These are phyloP conservation scores for Dascyllus trimaculatus DNA, from an alignment of 2,113 vertebrate genomes.

Conservation along the genomic window DNA sequence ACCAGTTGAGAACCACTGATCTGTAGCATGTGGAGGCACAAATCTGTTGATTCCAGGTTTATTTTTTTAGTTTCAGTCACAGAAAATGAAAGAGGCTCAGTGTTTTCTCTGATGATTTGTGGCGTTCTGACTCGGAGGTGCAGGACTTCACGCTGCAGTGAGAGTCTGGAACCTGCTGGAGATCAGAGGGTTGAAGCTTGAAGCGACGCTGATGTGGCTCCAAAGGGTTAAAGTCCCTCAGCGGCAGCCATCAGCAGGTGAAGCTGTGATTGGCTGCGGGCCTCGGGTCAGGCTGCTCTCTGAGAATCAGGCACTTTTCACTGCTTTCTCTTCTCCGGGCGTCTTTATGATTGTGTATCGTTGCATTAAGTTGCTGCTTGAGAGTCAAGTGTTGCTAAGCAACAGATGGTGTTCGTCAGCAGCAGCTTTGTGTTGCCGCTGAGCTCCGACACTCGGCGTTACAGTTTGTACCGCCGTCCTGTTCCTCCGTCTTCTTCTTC, in stretches of 20 bases:
- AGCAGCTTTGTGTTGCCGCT: slow-evolving; percentile 21
- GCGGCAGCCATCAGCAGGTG: neutral
- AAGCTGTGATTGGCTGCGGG: slow-evolving; percentile 8
- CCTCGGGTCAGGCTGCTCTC: slow-evolving; percentile 39
- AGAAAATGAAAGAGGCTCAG: too few species aligned
- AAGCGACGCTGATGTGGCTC: too few species aligned
- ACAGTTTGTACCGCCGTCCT: neutral
- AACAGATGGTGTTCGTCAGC: slow-evolving; percentile 63
- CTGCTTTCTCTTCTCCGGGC: neutral
- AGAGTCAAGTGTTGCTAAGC: slow-evolving; percentile 62
- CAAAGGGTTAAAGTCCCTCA: neutral
- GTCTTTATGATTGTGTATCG: slow-evolving; percentile 6
- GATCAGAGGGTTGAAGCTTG: too few species aligned
- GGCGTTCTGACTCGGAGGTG: too few species aligned
- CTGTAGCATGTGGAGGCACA: too few species aligned
- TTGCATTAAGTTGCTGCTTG: slow-evolving; percentile 41
- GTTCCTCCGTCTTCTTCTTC: slow-evolving; percentile 1
- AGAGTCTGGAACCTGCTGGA: too few species aligned
- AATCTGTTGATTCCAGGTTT: too few species aligned
- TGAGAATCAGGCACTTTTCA: neutral
- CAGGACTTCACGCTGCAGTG: too few species aligned
- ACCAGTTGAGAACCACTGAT: too few species aligned
- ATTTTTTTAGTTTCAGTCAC: too few species aligned
- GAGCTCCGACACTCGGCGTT: neutral
- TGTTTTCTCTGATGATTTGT: too few species aligned